Base-by-base conservation (phyloP, 1,140 invertebrate species). In the Euglossa dilemma region DNA sequence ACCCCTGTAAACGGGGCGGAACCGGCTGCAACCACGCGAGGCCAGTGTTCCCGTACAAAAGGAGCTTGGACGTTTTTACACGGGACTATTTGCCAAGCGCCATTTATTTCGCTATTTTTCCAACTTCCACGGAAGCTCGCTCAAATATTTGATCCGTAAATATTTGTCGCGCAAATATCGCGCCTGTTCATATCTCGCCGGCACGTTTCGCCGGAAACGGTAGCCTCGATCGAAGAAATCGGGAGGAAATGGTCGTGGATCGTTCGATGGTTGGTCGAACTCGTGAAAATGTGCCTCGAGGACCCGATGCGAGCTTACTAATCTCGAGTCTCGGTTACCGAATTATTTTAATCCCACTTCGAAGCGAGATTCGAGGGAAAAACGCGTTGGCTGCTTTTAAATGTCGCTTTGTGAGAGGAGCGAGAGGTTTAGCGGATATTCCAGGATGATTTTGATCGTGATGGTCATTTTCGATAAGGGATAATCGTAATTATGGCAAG, bases 281-380 rank as follows among this genome's bases (percentile, higher is more conserved):
- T 36, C 16, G 47, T 2, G 3, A 52, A 18, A 20, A 23, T 61
- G 23, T 43, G 14, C 70, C 71, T 80, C 74, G 76, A 61, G 43
- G 64, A 61, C 43, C 63, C 69, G 67, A 36, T 4, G 36, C 63
- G n/a, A 76, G 47, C 43, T 69, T 85, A 71, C 54, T 70, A 72
- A 73, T 69, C 59, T 73, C 50, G 54, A 87, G 73, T 83, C 74
- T 63, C 63, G 61, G 66, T 85, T 59, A 67, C 81, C 81, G 85
- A 86, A 69, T 57, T 56, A 67, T 85, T 85, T 69, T 59, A 54
- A 57, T 67, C 66, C 64, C 80, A 50, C 52, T 71, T 45, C 56
- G 75, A 61, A 4, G 36, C 36, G 36, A 36, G 36, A 36, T 36
- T 36, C 36, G 36, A 36, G 36, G 4, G 36, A 36, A 36, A 4